These are phyloP conservation scores for Aphis gossypii DNA, from an alignment of 1,140 invertebrate species.

Conservation along the genomic window DNA sequence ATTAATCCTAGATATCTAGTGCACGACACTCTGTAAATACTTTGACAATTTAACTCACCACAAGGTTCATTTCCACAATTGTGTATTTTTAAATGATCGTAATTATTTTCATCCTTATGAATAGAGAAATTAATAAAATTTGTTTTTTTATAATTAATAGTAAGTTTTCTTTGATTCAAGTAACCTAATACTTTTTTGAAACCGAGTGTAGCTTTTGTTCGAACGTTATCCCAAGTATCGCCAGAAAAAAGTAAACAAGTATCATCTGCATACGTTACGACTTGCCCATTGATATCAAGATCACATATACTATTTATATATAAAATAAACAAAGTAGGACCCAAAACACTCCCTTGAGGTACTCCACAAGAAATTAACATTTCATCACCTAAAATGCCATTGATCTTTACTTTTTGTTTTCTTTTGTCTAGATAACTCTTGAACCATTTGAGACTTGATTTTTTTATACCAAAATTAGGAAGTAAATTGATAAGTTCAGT, in stretches of 20 bases:
- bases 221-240: no score
- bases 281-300: not conserved
- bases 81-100: no score
- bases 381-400: not conserved
- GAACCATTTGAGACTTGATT: not conserved
- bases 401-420: not conserved
- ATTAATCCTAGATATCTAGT: no score
- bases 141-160: no score
- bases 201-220: no score
- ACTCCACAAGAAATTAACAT: not conserved
- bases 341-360: not conserved
- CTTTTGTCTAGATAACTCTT: not conserved
- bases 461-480: not conserved
- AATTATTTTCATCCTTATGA: no score
- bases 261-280: not conserved
- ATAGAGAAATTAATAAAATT: no score
- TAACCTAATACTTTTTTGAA: no score
- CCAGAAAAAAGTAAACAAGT: not conserved
- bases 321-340: not conserved
- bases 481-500: not conserved
- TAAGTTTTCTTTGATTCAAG: no score
- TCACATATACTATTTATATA: not conserved
- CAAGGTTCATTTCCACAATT: no score
- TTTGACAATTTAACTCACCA: no score
- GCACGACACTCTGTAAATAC: no score